phyloP scores from a whole-genome alignment of 2,113 vertebrate genomes.

The Australoheros scitulus region DNA sequence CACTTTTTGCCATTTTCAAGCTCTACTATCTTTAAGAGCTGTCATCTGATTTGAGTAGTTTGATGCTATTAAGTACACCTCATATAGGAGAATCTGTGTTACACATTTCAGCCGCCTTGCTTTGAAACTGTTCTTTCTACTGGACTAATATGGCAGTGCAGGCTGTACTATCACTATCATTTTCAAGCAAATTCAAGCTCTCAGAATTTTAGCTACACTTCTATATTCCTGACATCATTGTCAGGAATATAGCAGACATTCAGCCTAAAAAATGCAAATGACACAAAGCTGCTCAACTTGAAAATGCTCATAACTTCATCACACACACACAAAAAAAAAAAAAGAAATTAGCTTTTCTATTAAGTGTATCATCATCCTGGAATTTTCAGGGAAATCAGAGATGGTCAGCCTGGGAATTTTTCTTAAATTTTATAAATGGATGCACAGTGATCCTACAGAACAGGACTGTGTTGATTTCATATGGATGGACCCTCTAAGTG shows the following conservation, averaged over 20 bases:
- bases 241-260: no score
- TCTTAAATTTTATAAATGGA: no score
- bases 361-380: background rate
- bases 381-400: background rate
- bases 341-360: no score
- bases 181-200: background rate
- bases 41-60: background rate
- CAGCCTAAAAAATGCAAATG: no score
- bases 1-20: background rate
- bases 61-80: rapidly evolving
- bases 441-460: no score
- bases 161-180: background rate
- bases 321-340: no score
- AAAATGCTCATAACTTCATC: background rate
- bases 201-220: no score
- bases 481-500: background rate
- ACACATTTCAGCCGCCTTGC: rapidly evolving
- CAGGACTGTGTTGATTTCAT: no score
- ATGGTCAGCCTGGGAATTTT: no score
- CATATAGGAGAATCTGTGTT: background rate
- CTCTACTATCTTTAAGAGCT: background rate
- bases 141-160: rapidly evolving
- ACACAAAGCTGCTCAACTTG: background rate
- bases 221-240: no score
- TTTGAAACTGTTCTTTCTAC: background rate